Conservation (phyloP, 2,797 vertebrate genomes). For the Poeciliopsis turneri region DNA sequence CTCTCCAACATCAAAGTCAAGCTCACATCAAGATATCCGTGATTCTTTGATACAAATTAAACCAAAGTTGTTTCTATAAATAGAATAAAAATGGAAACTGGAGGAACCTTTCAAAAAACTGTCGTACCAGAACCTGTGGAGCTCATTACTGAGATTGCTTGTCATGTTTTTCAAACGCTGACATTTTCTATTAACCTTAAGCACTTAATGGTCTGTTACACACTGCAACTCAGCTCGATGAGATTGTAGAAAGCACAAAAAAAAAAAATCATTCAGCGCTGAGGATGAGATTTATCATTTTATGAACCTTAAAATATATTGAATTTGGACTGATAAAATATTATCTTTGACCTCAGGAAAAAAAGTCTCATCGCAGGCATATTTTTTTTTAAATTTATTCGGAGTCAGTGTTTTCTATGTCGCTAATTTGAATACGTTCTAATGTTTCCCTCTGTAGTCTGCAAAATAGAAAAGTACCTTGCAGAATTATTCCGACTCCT, state of each 20-base stretch:
- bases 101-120: not conserved
- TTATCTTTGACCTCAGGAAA: not conserved
- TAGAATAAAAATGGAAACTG: not conserved
- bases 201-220: not conserved
- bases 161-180: not conserved
- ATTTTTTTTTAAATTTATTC: not conserved
- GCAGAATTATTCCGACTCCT: not conserved
- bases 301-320: not conserved
- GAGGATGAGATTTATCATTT: not conserved
- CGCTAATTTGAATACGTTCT: not conserved
- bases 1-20: not conserved
- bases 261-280: not conserved
- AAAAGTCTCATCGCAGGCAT: not conserved
- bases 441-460: not conserved
- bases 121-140: not conserved
- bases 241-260: not conserved
- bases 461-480: not conserved
- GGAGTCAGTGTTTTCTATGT: not conserved
- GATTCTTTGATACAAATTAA: not conserved
- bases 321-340: not conserved
- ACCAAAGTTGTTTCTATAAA: not conserved
- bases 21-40: too few species aligned
- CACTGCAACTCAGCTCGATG: not conserved
- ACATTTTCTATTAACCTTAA: not conserved
- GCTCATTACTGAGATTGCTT: not conserved